Conservation (phyloP, 2,797 vertebrate genomes). For the Hyperoplus lanceolatus region DNA sequence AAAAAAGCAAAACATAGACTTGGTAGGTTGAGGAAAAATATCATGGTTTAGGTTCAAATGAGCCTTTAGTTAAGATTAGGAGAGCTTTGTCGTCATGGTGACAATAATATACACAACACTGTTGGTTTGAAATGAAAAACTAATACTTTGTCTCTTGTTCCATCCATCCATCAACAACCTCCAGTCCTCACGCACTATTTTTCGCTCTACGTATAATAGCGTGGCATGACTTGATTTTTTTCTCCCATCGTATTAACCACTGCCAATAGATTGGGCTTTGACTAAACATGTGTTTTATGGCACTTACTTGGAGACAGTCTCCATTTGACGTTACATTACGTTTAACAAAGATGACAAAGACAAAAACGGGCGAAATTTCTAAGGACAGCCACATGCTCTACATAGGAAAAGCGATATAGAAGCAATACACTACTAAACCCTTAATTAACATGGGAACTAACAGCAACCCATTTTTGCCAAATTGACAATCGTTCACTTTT, state of each 20-base stretch:
- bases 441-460: not conserved
- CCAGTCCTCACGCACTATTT: not conserved
- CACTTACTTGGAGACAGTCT: not conserved
- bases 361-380: not conserved
- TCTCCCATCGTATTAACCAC: not conserved
- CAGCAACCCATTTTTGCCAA: not conserved
- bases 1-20: not conserved
- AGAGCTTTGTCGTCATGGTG: too few relatives aligned
- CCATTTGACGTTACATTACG: not conserved
- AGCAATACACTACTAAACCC: too few relatives aligned
- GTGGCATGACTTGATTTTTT: not conserved
- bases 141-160: not conserved
- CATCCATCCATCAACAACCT: not conserved
- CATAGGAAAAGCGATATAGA: not conserved
- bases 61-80: too few relatives aligned
- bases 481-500: not conserved
- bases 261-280: not conserved
- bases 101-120: too few relatives aligned
- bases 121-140: too few relatives aligned
- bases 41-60: not conserved
- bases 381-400: not conserved
- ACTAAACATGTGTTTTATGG: not conserved
- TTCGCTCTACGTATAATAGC: not conserved
- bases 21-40: not conserved
- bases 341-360: not conserved